phyloP scores from a whole-genome alignment of 2,113 vertebrate genomes.

The Macquaria australasica region DNA sequence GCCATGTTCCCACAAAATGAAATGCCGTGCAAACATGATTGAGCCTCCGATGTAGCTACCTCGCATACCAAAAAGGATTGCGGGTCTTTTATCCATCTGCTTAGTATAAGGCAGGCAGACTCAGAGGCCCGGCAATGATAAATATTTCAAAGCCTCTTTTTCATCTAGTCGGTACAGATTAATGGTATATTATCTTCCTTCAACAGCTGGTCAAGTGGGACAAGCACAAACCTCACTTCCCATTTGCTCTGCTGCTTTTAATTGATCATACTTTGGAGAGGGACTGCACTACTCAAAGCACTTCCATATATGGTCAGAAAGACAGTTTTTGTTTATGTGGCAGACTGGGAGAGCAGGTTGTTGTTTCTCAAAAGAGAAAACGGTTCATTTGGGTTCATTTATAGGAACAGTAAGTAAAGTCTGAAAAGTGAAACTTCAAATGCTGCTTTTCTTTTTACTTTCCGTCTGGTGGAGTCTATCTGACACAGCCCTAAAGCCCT shows the following conservation, averaged over 20 bases:
- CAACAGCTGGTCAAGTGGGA: slow-evolving; percentile 59
- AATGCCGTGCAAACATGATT: slow-evolving; percentile 65
- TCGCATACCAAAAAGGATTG: slow-evolving; percentile 58
- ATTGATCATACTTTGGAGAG: slow-evolving; percentile 58
- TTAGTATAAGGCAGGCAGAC: slow-evolving; percentile 51
- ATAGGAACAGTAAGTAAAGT: not conserved
- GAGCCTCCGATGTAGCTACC: slow-evolving; percentile 56
- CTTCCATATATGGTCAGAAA: slow-evolving; percentile 78
- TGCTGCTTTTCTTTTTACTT: not conserved
- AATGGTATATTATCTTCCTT: slow-evolving; percentile 60
- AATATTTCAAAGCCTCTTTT: slow-evolving; percentile 68
- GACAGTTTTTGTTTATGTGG: slow-evolving; percentile 46
- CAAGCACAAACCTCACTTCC: slow-evolving; percentile 71
- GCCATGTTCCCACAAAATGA: slow-evolving; percentile 60
- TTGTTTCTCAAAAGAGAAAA: slow-evolving; percentile 10
- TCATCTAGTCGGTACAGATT: slow-evolving; percentile 55
- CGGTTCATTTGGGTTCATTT: not conserved
- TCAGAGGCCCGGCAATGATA: slow-evolving; percentile 44
- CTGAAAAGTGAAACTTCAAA: slow-evolving; percentile 3
- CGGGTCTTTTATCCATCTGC: slow-evolving; percentile 62
- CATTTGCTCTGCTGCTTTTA: slow-evolving; percentile 65
- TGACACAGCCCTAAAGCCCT: not conserved
- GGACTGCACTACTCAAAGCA: slow-evolving; percentile 32
- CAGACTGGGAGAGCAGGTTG: not conserved
- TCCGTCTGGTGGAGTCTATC: not conserved